Percentiles rank a stretch among this genome's conserved stretches.
phyloP scores from a whole-genome alignment of 2,797 vertebrate genomes.

The Apogon talboti region DNA sequence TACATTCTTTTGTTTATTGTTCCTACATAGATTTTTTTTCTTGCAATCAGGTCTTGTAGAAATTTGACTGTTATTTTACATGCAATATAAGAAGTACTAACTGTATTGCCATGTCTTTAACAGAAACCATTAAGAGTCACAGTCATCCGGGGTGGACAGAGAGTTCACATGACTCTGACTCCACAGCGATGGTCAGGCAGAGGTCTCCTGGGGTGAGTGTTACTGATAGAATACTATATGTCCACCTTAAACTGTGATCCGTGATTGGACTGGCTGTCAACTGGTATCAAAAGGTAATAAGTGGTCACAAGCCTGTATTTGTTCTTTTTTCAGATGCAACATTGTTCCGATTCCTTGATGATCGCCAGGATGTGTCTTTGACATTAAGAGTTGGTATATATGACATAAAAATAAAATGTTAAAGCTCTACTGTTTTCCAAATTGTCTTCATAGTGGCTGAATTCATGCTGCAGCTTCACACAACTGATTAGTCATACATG shows the following conservation, averaged over 20 bases:
- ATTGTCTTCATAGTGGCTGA: slow-evolving; percentile 8
- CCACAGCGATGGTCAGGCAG: slow-evolving; percentile 93
- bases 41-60: not conserved
- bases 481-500: not conserved
- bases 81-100: not conserved
- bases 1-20: not conserved
- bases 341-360: slow-evolving; percentile 81
- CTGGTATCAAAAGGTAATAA: not conserved
- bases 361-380: slow-evolving; percentile 33
- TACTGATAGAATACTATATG: not conserved
- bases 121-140: slow-evolving; percentile 90
- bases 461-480: not conserved
- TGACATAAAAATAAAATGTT: slow-evolving; percentile 18
- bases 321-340: slow-evolving; percentile 80
- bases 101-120: slow-evolving; percentile 19
- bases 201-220: slow-evolving; percentile 91
- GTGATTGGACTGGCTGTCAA: not conserved
- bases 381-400: not conserved
- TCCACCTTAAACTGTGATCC: not conserved
- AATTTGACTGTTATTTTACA: not conserved
- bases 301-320: not conserved
- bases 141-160: slow-evolving; percentile 87
- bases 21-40: not conserved
- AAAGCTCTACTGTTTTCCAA: slow-evolving; percentile 1
- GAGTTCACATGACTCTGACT: slow-evolving; percentile 87